A percentile compares a stretch with the other conserved stretches of the same genome.
Evolutionary conservation across 2,888 invertebrate genomes (phyloP).

Genomic region (Pandemis heparana): DNA sequence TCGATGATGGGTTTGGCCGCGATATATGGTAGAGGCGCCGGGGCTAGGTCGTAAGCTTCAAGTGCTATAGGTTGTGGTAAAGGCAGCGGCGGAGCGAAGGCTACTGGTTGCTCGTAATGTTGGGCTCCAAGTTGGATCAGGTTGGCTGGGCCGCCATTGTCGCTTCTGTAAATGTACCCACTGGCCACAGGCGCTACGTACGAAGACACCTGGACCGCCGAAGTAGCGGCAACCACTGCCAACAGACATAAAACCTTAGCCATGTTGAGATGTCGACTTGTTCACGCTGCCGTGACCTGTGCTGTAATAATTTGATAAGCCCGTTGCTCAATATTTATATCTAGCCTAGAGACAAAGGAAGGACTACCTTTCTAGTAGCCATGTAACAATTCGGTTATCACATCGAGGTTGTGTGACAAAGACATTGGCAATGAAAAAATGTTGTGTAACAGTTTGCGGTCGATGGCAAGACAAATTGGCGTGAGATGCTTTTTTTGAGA

Average conservation of each 20-base stretch:
- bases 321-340: slow-evolving; percentile 83
- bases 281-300: slow-evolving; percentile 65
- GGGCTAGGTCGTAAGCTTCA: slow-evolving; percentile 67
- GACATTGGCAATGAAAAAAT: slow-evolving; percentile 73
- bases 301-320: slow-evolving; percentile 76
- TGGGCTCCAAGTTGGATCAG: slow-evolving; percentile 75
- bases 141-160: slow-evolving; percentile 78
- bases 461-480: slow-evolving; percentile 65
- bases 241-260: slow-evolving; percentile 62
- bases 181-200: slow-evolving; percentile 79
- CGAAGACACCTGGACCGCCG: slow-evolving; percentile 70
- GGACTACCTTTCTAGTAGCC: slow-evolving; percentile 77
- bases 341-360: slow-evolving; percentile 69
- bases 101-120: slow-evolving; percentile 65
- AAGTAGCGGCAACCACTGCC: slow-evolving; percentile 59
- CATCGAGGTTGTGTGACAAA: slow-evolving; percentile 82
- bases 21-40: slow-evolving; percentile 71
- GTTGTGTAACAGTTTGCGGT: slow-evolving; percentile 65
- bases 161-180: slow-evolving; percentile 84
- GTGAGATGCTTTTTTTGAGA: slow-evolving; percentile 67
- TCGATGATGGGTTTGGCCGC: slow-evolving; percentile 70
- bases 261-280: slow-evolving; percentile 68
- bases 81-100: slow-evolving; percentile 64
- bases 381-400: slow-evolving; percentile 80
- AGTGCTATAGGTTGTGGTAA: slow-evolving; percentile 61